Percentiles rank a stretch among this genome's conserved stretches.
These are phyloP conservation scores for Diachasma alloeum DNA, from an alignment of 1,140 invertebrate genomes.

Conservation along the genomic window DNA sequence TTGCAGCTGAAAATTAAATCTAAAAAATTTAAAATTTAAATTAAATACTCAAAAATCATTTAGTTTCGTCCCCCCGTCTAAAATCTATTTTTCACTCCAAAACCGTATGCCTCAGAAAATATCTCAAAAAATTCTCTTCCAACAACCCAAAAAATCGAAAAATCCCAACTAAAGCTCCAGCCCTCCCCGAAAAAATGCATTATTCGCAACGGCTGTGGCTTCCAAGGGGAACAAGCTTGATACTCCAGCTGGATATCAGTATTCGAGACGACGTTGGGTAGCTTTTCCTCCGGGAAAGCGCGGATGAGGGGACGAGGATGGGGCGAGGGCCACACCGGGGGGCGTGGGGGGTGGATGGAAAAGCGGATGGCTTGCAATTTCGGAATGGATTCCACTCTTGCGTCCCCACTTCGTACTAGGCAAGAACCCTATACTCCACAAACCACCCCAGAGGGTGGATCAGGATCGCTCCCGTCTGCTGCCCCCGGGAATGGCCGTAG, in stretches of 20 bases:
- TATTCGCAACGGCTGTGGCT: slow-evolving; percentile 57
- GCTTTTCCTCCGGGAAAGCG: slow-evolving; percentile 57
- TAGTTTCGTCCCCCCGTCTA: too few species aligned
- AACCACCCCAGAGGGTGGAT: slow-evolving; percentile 39
- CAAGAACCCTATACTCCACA: neutral
- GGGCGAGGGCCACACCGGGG: slow-evolving; percentile 18
- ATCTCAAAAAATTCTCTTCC: too few species aligned
- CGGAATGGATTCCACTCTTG: slow-evolving; percentile 62
- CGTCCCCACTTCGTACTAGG: slow-evolving; percentile 22
- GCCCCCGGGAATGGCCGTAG: slow-evolving; percentile 25
- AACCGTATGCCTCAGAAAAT: too few species aligned
- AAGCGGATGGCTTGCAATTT: slow-evolving; percentile 62
- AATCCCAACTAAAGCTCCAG: slow-evolving; percentile 26
- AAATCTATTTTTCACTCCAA: too few species aligned
- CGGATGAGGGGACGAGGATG: slow-evolving; percentile 29
- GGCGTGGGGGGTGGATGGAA: slow-evolving; percentile 34
- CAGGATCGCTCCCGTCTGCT: slow-evolving; percentile 43
- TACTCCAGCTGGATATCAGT: slow-evolving; percentile 55
- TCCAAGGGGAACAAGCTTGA: slow-evolving; percentile 10
- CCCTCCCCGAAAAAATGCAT: slow-evolving; percentile 50
- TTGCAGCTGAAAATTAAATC: too few species aligned
- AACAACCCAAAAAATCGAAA: neutral
- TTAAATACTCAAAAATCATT: too few species aligned
- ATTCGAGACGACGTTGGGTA: slow-evolving; percentile 54
- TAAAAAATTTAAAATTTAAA: neutral